These are phyloP conservation scores for Eucera pruinosa DNA, from an alignment of 2,888 invertebrate species.

Conservation along the genomic window DNA sequence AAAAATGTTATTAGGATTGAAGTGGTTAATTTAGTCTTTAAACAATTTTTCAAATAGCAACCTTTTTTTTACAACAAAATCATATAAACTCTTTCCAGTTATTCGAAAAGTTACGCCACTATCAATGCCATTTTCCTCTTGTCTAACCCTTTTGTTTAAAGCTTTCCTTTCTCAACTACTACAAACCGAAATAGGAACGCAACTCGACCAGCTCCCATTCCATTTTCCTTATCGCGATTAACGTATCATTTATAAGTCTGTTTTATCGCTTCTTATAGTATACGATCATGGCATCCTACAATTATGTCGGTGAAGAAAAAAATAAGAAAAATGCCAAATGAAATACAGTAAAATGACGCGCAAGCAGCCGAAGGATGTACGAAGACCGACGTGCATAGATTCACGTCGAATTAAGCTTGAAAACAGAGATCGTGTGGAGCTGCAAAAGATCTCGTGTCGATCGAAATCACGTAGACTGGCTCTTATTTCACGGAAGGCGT, in stretches of 20 bases:
- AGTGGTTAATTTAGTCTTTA: too few species aligned
- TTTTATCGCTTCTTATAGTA: slow-evolving; percentile 10
- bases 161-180: not conserved
- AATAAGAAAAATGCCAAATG: not conserved
- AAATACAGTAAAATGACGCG: not conserved
- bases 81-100: too few species aligned
- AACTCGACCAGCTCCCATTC: not conserved
- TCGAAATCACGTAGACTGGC: slow-evolving; percentile 16
- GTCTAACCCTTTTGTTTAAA: not conserved
- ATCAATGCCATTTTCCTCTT: not conserved
- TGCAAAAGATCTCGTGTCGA: slow-evolving; percentile 9
- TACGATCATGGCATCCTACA: not conserved
- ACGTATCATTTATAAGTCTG: not conserved
- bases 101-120: not conserved
- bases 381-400: not conserved
- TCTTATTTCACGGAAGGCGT: slow-evolving; percentile 41
- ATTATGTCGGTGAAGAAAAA: not conserved
- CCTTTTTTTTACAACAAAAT: too few species aligned
- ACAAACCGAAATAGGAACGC: not conserved
- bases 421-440: slow-evolving; percentile 5
- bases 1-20: too few species aligned
- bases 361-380: too few species aligned
- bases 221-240: slow-evolving; percentile 15
- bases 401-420: not conserved
- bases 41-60: too few species aligned